Conservation (phyloP, 1,140 invertebrate species). For the Battus philenor region DNA sequence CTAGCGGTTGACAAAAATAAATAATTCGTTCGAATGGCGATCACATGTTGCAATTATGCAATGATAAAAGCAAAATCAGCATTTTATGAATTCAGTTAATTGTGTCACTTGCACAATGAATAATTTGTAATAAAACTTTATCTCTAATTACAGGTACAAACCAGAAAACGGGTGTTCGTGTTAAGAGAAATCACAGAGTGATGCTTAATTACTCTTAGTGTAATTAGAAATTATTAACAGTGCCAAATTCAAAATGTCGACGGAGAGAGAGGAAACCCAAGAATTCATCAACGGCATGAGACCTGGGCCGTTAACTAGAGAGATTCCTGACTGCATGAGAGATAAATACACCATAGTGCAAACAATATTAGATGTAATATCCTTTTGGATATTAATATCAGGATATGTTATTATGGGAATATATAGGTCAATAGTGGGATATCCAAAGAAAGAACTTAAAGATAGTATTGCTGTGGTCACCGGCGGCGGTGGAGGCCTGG, state of each 20-base stretch:
- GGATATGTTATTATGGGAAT: slow-evolving; percentile 74
- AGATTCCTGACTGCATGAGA: slow-evolving; percentile 68
- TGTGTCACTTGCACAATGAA: background rate
- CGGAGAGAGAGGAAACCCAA: slow-evolving; percentile 36
- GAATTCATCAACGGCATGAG: slow-evolving; percentile 63
- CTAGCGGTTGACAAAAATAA: no score
- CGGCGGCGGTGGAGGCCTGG: slow-evolving; percentile 92
- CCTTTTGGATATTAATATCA: slow-evolving; percentile 78
- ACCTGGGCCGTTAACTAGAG: slow-evolving; percentile 58
- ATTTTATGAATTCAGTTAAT: background rate
- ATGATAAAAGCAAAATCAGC: slow-evolving; percentile 1
- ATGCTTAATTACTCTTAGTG: slow-evolving; percentile 26
- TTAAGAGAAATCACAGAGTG: slow-evolving; percentile 18
- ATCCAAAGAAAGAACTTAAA: slow-evolving; percentile 78
- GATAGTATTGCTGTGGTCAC: slow-evolving; percentile 90
- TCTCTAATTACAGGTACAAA: slow-evolving; percentile 31
- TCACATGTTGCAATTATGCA: slow-evolving; percentile 4
- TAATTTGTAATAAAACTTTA: slow-evolving; percentile 3
- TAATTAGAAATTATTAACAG: slow-evolving; percentile 1
- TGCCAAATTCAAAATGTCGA: slow-evolving; percentile 40
- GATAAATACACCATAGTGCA: slow-evolving; percentile 69
- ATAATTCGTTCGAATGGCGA: no score
- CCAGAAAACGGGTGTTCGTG: slow-evolving; percentile 7
- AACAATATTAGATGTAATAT: slow-evolving; percentile 78
- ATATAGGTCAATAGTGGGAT: slow-evolving; percentile 72